Evolutionary conservation across 2,888 invertebrate species (phyloP).

Genomic region (Graphium colonna): DNA sequence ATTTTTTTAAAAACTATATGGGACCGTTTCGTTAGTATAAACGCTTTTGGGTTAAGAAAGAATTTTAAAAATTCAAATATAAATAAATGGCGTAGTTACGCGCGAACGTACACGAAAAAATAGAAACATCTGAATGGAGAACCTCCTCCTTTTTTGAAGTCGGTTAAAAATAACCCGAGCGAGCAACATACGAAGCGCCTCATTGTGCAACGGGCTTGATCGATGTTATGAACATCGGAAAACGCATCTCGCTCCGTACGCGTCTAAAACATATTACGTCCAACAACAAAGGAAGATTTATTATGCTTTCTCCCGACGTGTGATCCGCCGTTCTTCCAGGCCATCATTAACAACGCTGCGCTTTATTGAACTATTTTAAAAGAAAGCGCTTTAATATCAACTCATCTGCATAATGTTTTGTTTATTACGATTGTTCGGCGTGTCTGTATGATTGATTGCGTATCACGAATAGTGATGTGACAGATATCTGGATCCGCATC

Average conservation of each 20-base stretch:
- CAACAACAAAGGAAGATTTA: conserved; percentile 67
- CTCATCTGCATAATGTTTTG: conserved; percentile 41
- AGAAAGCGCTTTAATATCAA: conserved; percentile 56
- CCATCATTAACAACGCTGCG: conserved; percentile 48
- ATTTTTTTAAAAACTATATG: too few species aligned
- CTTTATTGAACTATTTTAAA: conserved; percentile 30
- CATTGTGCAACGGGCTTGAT: conserved; percentile 1
- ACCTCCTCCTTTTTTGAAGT: too few species aligned
- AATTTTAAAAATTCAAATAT: not conserved
- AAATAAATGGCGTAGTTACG: too few species aligned
- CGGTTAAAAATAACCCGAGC: too few species aligned
- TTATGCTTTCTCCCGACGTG: conserved; percentile 54
- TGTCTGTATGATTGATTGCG: conserved; percentile 44
- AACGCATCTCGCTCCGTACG: conserved; percentile 27
- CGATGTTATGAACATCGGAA: conserved; percentile 15
- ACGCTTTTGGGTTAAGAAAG: too few species aligned
- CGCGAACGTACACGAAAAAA: too few species aligned
- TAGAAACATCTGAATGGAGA: too few species aligned
- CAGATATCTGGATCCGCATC: too few species aligned
- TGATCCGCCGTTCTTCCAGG: conserved; percentile 51
- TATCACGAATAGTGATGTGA: too few species aligned
- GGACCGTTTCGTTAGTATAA: too few species aligned
- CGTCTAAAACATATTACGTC: conserved; percentile 46
- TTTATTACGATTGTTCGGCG: conserved; percentile 40
- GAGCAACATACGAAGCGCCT: too few species aligned